These are phyloP conservation scores for Clarias pachynema DNA, from an alignment of 2,797 vertebrate species.

Conservation along the genomic window DNA sequence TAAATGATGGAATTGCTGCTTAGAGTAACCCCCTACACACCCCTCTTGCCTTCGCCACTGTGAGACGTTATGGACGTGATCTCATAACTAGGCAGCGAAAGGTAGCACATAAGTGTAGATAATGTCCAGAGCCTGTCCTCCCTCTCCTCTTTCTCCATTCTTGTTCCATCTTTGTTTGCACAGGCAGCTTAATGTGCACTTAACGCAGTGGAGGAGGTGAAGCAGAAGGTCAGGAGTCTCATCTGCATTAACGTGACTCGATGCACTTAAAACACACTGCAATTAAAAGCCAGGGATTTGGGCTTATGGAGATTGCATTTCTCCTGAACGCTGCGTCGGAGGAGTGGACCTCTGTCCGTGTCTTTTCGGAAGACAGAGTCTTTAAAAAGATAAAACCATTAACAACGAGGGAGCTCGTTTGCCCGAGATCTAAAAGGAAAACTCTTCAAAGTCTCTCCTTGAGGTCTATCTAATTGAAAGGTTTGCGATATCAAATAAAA, in stretches of 20 bases:
- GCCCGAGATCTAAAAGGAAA: constrained; percentile 12
- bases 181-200: constrained; percentile 12
- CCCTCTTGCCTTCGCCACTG: constrained; percentile 15
- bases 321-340: constrained; percentile 8
- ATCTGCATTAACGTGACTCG: constrained; percentile 33
- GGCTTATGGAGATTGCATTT: constrained; percentile 16
- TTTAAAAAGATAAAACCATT: constrained; percentile 35
- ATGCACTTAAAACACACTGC: constrained; percentile 45
- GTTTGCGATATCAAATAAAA: constrained; percentile 27
- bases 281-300: constrained; percentile 49
- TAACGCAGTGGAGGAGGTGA: constrained; percentile 37
- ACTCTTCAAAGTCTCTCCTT: constrained; percentile 36
- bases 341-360: constrained; percentile 1
- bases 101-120: constrained; percentile 15
- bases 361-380: constrained; percentile 4
- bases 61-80: background rate
- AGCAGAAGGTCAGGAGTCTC: constrained; percentile 52
- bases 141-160: constrained; percentile 8
- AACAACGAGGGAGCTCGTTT: background rate
- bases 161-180: constrained; percentile 37
- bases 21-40: background rate
- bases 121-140: constrained; percentile 25
- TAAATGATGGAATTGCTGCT: background rate
- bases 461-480: constrained; percentile 33
- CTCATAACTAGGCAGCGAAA: background rate